These are phyloP conservation scores for Psittacara wagleri DNA, from an alignment of 2,113 vertebrate species.

Conservation along the genomic window DNA sequence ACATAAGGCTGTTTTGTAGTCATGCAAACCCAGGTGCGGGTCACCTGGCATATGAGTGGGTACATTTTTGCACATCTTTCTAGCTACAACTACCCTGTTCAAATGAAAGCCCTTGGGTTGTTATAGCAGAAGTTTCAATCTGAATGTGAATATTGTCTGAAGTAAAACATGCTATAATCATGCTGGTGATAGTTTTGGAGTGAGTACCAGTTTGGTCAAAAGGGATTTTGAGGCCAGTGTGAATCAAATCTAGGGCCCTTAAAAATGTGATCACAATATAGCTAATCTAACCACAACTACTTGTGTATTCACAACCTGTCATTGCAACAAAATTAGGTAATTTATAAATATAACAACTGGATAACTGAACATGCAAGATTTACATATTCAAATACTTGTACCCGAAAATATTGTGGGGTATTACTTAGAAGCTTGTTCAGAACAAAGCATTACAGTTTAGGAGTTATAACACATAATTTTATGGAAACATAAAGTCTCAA, in stretches of 20 bases:
- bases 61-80: neutral
- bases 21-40: neutral
- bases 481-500: neutral
- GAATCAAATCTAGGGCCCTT: neutral
- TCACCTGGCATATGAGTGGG: accelerated
- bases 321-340: neutral
- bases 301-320: neutral
- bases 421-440: neutral
- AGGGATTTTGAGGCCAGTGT: neutral
- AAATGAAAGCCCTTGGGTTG: neutral
- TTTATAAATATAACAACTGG: neutral
- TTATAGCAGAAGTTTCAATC: neutral
- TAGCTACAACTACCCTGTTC: neutral
- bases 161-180: neutral
- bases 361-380: neutral
- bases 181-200: neutral
- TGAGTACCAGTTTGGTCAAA: neutral
- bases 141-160: neutral
- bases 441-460: neutral
- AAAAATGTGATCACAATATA: neutral
- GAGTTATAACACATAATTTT: neutral
- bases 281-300: neutral
- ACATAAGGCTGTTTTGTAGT: neutral
- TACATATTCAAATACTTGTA: neutral
- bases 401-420: neutral